Percentiles rank a stretch among this genome's conserved stretches.
phyloP scores from a whole-genome alignment of 2,113 vertebrate genomes.

The Pygoscelis antarcticus region DNA sequence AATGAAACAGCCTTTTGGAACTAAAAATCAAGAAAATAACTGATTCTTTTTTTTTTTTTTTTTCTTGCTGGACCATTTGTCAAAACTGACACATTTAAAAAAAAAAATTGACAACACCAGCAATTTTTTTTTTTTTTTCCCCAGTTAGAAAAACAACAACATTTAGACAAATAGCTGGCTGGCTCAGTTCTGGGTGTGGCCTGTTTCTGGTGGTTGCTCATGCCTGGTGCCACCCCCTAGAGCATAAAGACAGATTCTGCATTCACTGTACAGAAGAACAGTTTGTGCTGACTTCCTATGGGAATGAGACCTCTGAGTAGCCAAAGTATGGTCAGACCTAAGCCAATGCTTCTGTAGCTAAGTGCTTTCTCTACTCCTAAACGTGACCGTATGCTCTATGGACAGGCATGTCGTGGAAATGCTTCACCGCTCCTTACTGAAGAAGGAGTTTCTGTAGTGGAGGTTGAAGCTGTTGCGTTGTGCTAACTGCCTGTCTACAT shows the following conservation, averaged over 20 bases:
- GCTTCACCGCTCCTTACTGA: neutral
- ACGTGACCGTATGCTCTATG: neutral
- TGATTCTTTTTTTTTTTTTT: no score
- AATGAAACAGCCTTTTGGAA: neutral
- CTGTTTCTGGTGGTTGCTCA: neutral
- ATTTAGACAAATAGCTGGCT: neutral
- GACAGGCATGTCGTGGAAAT: neutral
- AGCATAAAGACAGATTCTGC: neutral
- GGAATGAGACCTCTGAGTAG: neutral
- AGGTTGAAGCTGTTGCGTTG: neutral
- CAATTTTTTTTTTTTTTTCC: neutral
- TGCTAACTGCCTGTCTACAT: neutral
- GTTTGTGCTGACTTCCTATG: neutral
- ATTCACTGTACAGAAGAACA: neutral
- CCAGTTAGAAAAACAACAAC: neutral
- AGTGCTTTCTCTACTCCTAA: neutral
- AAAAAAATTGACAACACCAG: neutral
- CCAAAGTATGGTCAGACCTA: neutral
- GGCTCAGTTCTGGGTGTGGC: neutral
- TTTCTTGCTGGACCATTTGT: neutral
- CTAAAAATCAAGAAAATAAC: neutral
- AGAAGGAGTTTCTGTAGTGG: neutral
- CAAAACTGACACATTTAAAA: neutral
- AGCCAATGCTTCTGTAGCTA: neutral
- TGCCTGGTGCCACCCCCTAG: neutral